Evolutionary conservation across 2,113 vertebrate species (phyloP), one percentile per base, ranked within the genome.

Genomic region (Gallinago jamesoni): DNA sequence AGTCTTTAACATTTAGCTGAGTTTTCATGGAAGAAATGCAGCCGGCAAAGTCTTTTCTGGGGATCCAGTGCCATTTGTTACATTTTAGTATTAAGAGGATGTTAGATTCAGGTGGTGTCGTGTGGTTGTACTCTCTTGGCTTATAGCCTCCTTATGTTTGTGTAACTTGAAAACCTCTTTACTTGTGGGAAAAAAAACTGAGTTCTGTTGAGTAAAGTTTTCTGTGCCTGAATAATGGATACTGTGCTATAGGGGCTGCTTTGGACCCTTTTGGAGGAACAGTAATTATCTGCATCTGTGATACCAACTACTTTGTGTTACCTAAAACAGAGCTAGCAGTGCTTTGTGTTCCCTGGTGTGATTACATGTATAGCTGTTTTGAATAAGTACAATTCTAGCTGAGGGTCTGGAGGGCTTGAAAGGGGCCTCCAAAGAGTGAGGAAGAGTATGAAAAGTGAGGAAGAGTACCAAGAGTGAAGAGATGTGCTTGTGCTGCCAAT

Each of bases 131-230:
- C 15, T 50, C 18, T 39, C 23, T 50, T 78, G 28, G 6, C 64
- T 68, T 73, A 45, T 10, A 9, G 15, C 18, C 16, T 68, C 2
- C 0, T 23, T 47, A 7, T 37, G 15, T 85, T 76, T 47, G 33
- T 70, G 48, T 43, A 25, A 56, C 27, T 43, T 1, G 2, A 52
- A 75, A 89, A 37, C 19, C 39, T 59, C 33, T 68, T 28, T 4
- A 14, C 21, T 52, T 70, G 37, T 37, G 80, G 39, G 12, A 28
- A 16, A 18, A 7, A 27, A 16, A 2, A 5, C 3, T 14, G 35
- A 2, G 4, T 66, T 57, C 57, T 3, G 0, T 0, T 11, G n/a
- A 53, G 18, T 25, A 0, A 1, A 12, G 47, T 41, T 87, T 53
- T 35, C 37, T 4, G 59, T 27, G 63, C 84, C 48, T 1, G 0